Evolutionary conservation across 2,113 vertebrate genomes (phyloP).

Genomic region (Ascaphus truei): DNA sequence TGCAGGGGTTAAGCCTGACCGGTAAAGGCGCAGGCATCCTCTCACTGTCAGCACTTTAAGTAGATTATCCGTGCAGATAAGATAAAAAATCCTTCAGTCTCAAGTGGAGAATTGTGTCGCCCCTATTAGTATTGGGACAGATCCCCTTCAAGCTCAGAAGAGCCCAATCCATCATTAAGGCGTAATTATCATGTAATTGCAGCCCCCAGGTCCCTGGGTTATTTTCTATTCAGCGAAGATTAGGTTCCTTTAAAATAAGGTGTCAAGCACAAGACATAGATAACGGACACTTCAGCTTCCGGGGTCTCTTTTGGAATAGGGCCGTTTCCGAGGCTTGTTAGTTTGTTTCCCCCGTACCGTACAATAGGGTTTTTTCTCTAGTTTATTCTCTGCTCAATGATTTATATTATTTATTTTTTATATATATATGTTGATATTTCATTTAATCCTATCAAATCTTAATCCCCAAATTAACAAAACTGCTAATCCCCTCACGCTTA

Average conservation of each 20-base stretch:
- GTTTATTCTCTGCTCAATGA: no score
- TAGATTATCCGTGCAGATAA: conserved; percentile 72
- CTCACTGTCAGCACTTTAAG: conserved; percentile 64
- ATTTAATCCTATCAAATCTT: no score
- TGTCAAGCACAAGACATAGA: conserved; percentile 55
- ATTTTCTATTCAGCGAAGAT: conserved; percentile 49
- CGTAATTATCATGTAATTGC: conserved; percentile 81
- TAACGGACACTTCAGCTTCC: conserved; percentile 44
- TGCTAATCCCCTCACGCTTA: no score
- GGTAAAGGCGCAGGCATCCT: no score
- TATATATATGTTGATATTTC: no score
- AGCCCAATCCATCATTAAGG: conserved; percentile 78
- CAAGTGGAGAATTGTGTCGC: conserved; percentile 58
- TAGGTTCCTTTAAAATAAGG: conserved; percentile 56
- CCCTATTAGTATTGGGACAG: conserved; percentile 69
- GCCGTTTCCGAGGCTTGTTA: conserved; percentile 33
- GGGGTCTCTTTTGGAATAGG: conserved; percentile 44
- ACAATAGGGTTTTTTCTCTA: no score
- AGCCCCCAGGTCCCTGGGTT: conserved; percentile 57
- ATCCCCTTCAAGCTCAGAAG: conserved; percentile 61
- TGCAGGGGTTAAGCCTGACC: no score
- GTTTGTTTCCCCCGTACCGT: no score
- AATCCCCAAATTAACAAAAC: no score
- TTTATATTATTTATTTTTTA: no score
- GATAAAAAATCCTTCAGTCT: conserved; percentile 68